Evolutionary conservation across 2,113 vertebrate species (phyloP).

Genomic region (Sialia sialis): DNA sequence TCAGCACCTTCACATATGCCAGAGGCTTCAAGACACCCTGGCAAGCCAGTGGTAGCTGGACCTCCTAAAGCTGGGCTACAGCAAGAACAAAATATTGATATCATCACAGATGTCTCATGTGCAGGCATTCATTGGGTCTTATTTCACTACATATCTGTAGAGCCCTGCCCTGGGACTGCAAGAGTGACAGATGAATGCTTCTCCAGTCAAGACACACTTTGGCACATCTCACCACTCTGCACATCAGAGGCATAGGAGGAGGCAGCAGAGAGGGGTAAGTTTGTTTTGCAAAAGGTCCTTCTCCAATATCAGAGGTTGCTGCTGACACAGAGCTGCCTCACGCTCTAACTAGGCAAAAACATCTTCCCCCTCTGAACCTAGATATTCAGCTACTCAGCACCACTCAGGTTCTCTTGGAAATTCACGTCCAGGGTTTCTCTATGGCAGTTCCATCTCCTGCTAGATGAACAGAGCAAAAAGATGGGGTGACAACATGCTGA

Average conservation of each 20-base stretch:
- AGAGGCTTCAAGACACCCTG: neutral
- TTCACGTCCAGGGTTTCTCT: neutral
- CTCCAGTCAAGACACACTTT: neutral
- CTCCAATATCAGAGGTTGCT: neutral
- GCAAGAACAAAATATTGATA: constrained; percentile 11
- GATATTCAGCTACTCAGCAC: neutral
- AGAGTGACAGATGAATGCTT: neutral
- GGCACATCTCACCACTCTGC: neutral
- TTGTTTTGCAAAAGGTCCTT: neutral
- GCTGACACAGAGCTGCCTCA: neutral
- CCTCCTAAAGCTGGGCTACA: neutral
- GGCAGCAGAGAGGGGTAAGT: neutral
- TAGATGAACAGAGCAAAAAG: neutral
- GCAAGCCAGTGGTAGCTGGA: neutral
- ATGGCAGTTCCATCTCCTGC: neutral
- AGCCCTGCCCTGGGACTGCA: neutral
- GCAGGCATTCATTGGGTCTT: constrained; percentile 1
- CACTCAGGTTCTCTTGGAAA: neutral
- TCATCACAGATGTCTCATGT: neutral
- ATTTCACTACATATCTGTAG: constrained; percentile 15
- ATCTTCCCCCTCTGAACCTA: neutral
- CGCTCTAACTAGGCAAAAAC: neutral
- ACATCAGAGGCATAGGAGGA: neutral
- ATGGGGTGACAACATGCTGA: neutral
- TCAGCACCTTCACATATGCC: rapidly evolving